Conservation (phyloP, 2,888 invertebrate species). For the Microchrysa polita region DNA sequence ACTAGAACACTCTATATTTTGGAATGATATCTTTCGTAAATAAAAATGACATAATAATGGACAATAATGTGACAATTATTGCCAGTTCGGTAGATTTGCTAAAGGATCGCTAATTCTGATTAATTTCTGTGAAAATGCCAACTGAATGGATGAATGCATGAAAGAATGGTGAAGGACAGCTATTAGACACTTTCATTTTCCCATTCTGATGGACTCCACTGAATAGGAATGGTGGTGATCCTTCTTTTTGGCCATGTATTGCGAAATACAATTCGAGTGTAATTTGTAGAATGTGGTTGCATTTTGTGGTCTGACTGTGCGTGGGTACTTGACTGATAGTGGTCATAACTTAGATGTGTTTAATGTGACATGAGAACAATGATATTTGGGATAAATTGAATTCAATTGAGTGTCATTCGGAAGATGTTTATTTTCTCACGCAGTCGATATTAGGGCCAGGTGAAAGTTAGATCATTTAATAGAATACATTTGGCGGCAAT, state of each 20-base stretch:
- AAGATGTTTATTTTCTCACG: too few species aligned
- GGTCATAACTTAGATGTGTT: too few species aligned
- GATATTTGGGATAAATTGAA: too few species aligned
- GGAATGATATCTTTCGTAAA: not conserved
- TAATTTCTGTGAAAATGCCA: conserved; percentile 28
- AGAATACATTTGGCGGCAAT: too few species aligned
- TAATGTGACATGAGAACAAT: too few species aligned
- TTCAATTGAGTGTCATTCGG: too few species aligned
- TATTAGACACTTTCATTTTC: conserved; percentile 5
- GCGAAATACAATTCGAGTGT: not conserved
- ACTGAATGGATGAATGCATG: not conserved
- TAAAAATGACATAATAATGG: conserved; percentile 31
- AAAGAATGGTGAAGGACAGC: not conserved
- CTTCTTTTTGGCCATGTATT: not conserved
- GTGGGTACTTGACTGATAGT: not conserved
- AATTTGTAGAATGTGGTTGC: conserved; percentile 23
- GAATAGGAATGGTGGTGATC: not conserved
- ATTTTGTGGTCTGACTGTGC: conserved; percentile 19
- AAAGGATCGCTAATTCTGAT: conserved; percentile 18
- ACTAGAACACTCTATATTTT: not conserved
- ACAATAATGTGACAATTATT: conserved; percentile 40
- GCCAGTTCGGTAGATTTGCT: conserved; percentile 37
- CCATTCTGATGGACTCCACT: not conserved
- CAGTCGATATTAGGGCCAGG: too few species aligned
- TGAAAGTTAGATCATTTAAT: too few species aligned